phyloP scores from a whole-genome alignment of 1,140 invertebrate genomes.

The Lasioglossum baleicum region DNA sequence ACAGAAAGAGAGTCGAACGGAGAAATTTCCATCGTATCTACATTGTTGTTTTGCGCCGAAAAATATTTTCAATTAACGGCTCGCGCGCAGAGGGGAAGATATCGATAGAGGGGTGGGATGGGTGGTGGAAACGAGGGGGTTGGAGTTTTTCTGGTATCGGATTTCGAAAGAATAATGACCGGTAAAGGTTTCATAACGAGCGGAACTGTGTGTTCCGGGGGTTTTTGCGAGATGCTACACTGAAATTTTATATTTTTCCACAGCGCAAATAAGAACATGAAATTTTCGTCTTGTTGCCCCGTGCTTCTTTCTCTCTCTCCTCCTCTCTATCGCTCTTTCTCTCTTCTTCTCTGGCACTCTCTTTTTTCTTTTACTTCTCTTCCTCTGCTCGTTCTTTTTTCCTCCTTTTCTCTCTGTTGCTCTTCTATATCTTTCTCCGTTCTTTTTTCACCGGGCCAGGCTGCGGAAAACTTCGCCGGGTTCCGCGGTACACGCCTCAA shows the following conservation, averaged over 20 bases:
- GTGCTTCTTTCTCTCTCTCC: neutral
- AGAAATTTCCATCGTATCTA: slow-evolving; percentile 30
- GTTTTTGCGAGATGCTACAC: slow-evolving; percentile 53
- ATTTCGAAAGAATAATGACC: slow-evolving; percentile 59
- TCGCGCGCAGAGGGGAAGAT: slow-evolving; percentile 8
- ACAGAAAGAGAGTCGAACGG: neutral
- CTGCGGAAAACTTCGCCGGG: neutral
- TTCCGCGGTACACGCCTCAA: slow-evolving; percentile 27
- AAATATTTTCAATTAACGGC: slow-evolving; percentile 51
- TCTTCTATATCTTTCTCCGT: no score
- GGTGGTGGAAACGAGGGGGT: no score
- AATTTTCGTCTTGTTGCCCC: slow-evolving; percentile 26
- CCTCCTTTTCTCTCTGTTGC: no score
- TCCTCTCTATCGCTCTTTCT: no score
- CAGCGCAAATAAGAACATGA: slow-evolving; percentile 54
- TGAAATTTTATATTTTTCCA: slow-evolving; percentile 60
- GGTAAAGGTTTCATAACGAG: slow-evolving; percentile 53
- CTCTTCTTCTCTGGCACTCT: no score
- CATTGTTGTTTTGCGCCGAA: slow-evolving; percentile 29
- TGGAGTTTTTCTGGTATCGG: slow-evolving; percentile 45
- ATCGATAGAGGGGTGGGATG: slow-evolving; percentile 27
- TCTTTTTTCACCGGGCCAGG: neutral
- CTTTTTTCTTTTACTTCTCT: no score
- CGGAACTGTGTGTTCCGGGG: slow-evolving; percentile 47
- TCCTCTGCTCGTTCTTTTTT: no score